Conservation (phyloP, 2,797 vertebrate genomes). For the Gephyroberyx darwinii region DNA sequence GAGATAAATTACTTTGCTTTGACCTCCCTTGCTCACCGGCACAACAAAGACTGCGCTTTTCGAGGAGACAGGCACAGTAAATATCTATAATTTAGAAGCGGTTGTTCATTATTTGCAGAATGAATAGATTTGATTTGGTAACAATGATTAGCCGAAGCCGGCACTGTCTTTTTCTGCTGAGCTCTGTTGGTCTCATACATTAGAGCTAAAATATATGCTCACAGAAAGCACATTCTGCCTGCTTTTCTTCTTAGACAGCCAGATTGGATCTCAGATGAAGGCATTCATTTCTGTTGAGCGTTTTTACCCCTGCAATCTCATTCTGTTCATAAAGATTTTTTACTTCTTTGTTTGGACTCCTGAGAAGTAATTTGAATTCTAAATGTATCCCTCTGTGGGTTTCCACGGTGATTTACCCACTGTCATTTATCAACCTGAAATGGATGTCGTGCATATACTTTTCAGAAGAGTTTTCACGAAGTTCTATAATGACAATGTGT, state of each 20-base stretch:
- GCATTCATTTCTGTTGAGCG: slow-evolving; percentile 9
- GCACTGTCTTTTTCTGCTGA: slow-evolving; percentile 6
- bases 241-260: slow-evolving; percentile 1
- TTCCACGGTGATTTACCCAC: background rate
- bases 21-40: slow-evolving; percentile 60
- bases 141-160: slow-evolving; percentile 11
- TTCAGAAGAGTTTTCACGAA: slow-evolving; percentile 1
- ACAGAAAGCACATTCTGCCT: slow-evolving; percentile 1
- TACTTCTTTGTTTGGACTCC: slow-evolving; percentile 10
- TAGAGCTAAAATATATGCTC: slow-evolving; percentile 15
- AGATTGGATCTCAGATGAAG: slow-evolving; percentile 36
- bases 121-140: slow-evolving; percentile 43
- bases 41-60: slow-evolving; percentile 66
- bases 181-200: slow-evolving; percentile 3
- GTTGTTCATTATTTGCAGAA: slow-evolving; percentile 18
- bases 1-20: slow-evolving; percentile 75
- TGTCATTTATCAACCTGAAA: background rate
- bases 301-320: slow-evolving; percentile 7
- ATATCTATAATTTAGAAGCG: slow-evolving; percentile 48
- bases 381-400: background rate
- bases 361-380: slow-evolving; percentile 10
- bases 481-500: too few species aligned
- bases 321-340: background rate
- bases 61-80: slow-evolving; percentile 22
- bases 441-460: background rate